These are phyloP conservation scores for Tylochromis polylepis DNA, from an alignment of 2,113 vertebrate species.

Conservation along the genomic window DNA sequence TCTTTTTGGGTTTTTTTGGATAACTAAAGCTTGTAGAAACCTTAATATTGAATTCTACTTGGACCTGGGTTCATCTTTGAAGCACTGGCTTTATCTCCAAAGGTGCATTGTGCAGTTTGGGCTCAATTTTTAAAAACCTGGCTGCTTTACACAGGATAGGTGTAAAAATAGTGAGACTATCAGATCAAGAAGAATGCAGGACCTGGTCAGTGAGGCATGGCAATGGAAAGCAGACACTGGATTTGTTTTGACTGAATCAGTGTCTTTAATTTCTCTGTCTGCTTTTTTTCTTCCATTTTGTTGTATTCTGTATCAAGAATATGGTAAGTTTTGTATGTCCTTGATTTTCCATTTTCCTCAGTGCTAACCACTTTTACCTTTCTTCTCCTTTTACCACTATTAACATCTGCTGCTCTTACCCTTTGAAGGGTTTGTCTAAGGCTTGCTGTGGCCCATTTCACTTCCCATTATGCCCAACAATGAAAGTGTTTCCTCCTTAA, in stretches of 20 bases:
- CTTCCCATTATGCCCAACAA: conserved; percentile 28
- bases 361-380: conserved; percentile 50
- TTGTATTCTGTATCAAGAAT: conserved; percentile 86
- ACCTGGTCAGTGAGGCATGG: background rate
- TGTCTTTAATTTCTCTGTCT: conserved; percentile 79
- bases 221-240: background rate
- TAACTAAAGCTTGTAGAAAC: background rate
- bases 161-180: background rate
- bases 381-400: conserved; percentile 48
- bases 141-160: background rate
- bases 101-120: background rate
- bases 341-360: conserved; percentile 46
- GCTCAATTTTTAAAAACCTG: background rate
- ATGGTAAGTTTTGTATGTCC: conserved; percentile 88
- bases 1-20: background rate
- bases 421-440: conserved; percentile 18
- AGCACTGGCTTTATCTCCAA: background rate
- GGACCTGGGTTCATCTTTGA: background rate
- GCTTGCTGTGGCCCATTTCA: conserved; percentile 59
- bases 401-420: conserved; percentile 43
- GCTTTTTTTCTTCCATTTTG: conserved; percentile 80
- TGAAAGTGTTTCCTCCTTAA: background rate
- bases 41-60: background rate
- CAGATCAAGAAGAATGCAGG: background rate
- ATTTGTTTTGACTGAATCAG: background rate